Base-by-base conservation (phyloP, 23 tunicate species). In the Trididemnum clinides region DNA sequence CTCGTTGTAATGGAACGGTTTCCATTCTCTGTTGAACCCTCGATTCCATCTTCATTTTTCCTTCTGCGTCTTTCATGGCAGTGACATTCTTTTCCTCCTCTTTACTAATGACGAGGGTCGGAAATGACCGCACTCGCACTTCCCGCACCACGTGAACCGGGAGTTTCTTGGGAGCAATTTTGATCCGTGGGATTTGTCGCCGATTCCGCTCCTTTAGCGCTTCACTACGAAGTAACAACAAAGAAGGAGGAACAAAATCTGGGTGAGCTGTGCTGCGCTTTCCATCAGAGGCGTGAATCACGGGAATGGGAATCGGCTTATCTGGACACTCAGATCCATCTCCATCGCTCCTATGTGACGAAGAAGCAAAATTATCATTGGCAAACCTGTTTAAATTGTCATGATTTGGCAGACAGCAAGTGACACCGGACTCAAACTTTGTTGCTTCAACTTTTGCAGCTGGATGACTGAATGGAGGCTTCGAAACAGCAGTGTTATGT, bases 201-300 rank as follows among this genome's bases (percentile, higher is more conserved):
- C 27, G 26, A 4, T 5, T 21, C 18, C 37, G 7, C 2, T 31
- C 12, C 12, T 6, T 4, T 15, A 10, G 15, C 54, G 54, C 54
- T 31, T 66, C 37, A n/a, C 75, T 23, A 10, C 75, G 75, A 66
- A 29, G 37, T 20, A 66, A 31, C 6, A 66, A 23, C 75, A 66
- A 32, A 29, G 19, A 15, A 10, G 75, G 75, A 37, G 75, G n/a
- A 2, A 66, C 75, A 66, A 66, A 66, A 31, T 66, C 75, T 29
- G 75, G 75, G 37, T 20, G 37, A 6, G 30, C 37, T 12, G 6
- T 21, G 4, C 27, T 19, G 37, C 5, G 12, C 12, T 7, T 15
- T 44, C 15, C 54, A 7, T 44, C 12, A 29, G 7, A 37, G 10
- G 75, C 3, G n/a, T 66, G 75, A 29, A 37, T 10, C 12, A 66